Evolutionary conservation across 1,140 invertebrate genomes (phyloP), one percentile per base, ranked within the genome.

Genomic region (Nautilus pompilius): DNA sequence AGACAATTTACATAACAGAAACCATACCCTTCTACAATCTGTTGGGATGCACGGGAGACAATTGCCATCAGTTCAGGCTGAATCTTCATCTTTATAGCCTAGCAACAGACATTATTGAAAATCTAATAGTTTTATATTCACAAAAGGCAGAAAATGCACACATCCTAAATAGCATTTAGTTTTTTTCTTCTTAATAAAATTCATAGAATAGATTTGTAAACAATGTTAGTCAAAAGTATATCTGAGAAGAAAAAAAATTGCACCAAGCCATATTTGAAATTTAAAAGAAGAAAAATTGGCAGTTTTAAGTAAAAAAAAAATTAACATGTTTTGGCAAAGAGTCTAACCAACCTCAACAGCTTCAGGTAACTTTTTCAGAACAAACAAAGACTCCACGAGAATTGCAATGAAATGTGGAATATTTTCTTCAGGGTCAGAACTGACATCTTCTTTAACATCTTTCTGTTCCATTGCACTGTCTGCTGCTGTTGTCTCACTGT

Each of bases 381-480:
- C 86, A n/a, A 88, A 90, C 32, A 96, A 85, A 66, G 93, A 93
- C 79, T 95, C 92, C 4, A 95, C 88, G 30, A 94, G 85, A 70
- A 94, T 90, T 69, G 90, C 88, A 70, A 94, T 87, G 72, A 91
- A 91, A 72, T 90, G 86, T 68, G 73, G 67, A 34, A 87, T 84
- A 78, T 90, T 88, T 59, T 88, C 85, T 73, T 91, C 89, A 3
- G 88, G 88, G 79, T 90, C 87, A 26, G 82, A 75, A 71, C 87
- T 85, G 46, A 88, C 82, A 74, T 90, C 88, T 73, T 91, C 90
- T 28, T 69, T 74, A 28, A 79, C 70, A 29, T 75, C 56, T 30
- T 63, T 51, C 58, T 64, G 28, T 45, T 66, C 2, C 62, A 54
- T 26, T 60, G 54, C 17, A 69, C 58, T n/a, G 71, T 72, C 30